Base-by-base conservation (phyloP, 35 echinoderm and acorn worm genomes). In the Apostichopus parvimensis region DNA sequence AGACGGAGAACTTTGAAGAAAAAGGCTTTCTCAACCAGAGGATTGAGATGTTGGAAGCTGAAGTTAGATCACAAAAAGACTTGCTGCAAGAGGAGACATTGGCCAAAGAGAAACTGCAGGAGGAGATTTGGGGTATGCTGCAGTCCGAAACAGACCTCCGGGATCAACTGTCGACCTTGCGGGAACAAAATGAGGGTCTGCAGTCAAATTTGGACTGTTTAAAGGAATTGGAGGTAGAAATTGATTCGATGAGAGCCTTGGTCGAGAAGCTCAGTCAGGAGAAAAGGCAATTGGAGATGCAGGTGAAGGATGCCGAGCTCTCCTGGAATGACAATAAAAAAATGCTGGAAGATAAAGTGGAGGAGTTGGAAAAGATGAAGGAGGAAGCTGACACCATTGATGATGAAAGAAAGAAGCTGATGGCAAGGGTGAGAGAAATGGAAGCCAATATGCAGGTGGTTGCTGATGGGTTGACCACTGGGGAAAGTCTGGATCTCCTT, bases 321-420 rank as follows among this genome's bases (percentile, higher is more conserved):
- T 84, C 52, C 54, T 56, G 66, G 73, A 62, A 62, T 28, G 92
- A 88, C 45, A 54, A 58, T 23, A 73, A 28, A 2, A 65, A 87
- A 58, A 57, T 64, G 83, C 62, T 57, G 54, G 45, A 90, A 28
- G 90, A 78, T 73, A 87, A 94, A 62, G 88, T 70, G 9, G 54
- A 59, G 8, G 83, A 88, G 76, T 78, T 80, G 53, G 77, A 77
- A 18, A 90, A 8, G 21, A 82, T 95, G 52, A 93, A 77, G 62
- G 91, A 93, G 84, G 87, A 95, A 58, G 92, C 57, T n/a, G 86
- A 93, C 45, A 79, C 62, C 5, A 88, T 90, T 15, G 84, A 65
- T 8, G 72, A 78, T 73, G 80, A 76, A 24, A 77, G 92, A 13
- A 28, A 87, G 55, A 59, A 1, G 17, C 28, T 88, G 61, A 88